Conservation (phyloP, 1,140 invertebrate species). For the Chymomyza costata region DNA sequence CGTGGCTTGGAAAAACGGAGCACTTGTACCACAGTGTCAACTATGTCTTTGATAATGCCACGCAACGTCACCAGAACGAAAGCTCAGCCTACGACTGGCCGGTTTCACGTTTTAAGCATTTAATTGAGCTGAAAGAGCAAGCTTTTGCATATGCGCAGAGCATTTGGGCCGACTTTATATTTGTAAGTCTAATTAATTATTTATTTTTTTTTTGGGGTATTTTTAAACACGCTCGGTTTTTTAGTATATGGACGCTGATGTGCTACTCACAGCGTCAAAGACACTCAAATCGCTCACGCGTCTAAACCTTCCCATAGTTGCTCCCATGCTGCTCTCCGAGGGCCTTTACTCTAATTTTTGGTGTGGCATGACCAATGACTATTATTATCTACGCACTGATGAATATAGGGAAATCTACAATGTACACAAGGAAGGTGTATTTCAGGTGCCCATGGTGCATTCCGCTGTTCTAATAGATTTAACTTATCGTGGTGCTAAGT, state of each 20-base stretch:
- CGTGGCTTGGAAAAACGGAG: constrained; percentile 82
- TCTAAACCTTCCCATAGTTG: constrained; percentile 81
- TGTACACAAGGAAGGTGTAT: constrained; percentile 84
- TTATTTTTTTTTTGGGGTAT: constrained; percentile 9
- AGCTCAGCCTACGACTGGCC: constrained; percentile 85
- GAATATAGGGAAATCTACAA: constrained; percentile 90
- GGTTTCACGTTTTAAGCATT: constrained; percentile 83
- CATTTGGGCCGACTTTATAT: constrained; percentile 90
- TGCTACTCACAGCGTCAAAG: constrained; percentile 85
- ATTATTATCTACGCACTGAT: constrained; percentile 92
- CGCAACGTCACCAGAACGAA: constrained; percentile 79
- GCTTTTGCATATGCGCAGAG: constrained; percentile 83
- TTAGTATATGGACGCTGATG: constrained; percentile 93
- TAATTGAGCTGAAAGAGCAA: constrained; percentile 88
- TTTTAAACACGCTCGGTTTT: constrained; percentile 60
- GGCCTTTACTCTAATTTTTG: constrained; percentile 97
- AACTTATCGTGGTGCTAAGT: constrained; percentile 78
- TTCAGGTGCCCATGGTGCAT: constrained; percentile 94
- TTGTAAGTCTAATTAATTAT: constrained; percentile 77
- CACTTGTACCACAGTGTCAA: constrained; percentile 85
- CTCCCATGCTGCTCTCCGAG: constrained; percentile 91
- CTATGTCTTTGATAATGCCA: constrained; percentile 78
- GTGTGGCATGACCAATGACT: constrained; percentile 91
- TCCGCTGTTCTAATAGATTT: constrained; percentile 91
- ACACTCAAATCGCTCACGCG: constrained; percentile 83